A percentile compares a stretch with the other conserved stretches of the same genome.
Evolutionary conservation across 2,888 invertebrate species (phyloP).

Genomic region (Helicoverpa assulta): DNA sequence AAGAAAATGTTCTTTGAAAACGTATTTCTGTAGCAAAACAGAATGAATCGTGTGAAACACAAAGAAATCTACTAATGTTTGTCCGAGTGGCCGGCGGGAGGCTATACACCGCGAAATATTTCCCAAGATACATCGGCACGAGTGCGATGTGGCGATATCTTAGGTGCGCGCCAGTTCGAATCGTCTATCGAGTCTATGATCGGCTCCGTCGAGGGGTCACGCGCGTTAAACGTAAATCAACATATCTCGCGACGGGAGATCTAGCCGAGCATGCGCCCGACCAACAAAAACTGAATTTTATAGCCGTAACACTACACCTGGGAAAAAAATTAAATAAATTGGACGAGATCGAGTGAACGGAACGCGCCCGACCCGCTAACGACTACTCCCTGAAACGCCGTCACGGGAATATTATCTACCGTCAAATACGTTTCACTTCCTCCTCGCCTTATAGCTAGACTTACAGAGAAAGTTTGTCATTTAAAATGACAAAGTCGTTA

Average conservation of each 20-base stretch:
- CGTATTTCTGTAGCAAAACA: conserved; percentile 48
- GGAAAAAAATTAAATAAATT: conserved; percentile 88
- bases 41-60: conserved; percentile 80
- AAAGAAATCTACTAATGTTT: conserved; percentile 85
- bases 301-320: conserved; percentile 87
- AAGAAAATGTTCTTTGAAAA: conserved; percentile 50
- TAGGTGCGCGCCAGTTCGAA: conserved; percentile 84
- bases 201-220: conserved; percentile 88
- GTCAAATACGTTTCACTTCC: conserved; percentile 35
- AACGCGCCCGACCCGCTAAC: conserved; percentile 72
- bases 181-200: conserved; percentile 89
- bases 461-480: conserved; percentile 32
- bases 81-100: conserved; percentile 74
- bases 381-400: conserved; percentile 68
- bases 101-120: conserved; percentile 85
- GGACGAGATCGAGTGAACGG: conserved; percentile 82
- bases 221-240: conserved; percentile 90
- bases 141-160: conserved; percentile 89
- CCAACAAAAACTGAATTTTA: conserved; percentile 89
- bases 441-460: conserved; percentile 2
- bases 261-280: conserved; percentile 85
- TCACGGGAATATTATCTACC: conserved; percentile 63
- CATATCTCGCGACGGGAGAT: conserved; percentile 90
- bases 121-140: conserved; percentile 88
- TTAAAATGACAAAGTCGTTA: conserved; percentile 22